Percentiles rank a stretch among this genome's conserved stretches.
Evolutionary conservation across 2,888 invertebrate genomes (phyloP).

Genomic region (Sarcophaga rosellei): DNA sequence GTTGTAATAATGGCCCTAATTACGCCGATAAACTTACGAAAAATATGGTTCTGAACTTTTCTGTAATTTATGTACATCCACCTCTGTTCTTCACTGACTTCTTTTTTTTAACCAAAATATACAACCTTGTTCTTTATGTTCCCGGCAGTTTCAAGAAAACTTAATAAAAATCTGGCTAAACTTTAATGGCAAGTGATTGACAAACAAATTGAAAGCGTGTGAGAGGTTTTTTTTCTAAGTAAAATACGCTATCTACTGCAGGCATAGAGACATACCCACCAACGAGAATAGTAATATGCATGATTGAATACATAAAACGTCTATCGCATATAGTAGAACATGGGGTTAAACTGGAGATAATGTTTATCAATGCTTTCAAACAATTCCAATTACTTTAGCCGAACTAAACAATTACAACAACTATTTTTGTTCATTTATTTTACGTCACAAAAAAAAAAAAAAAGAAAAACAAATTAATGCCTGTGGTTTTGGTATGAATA

Average conservation of each 20-base stretch:
- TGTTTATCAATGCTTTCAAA: no score
- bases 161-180: neutral
- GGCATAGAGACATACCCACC: no score
- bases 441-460: neutral
- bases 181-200: constrained; percentile 25
- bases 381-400: no score
- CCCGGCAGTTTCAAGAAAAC: constrained; percentile 24
- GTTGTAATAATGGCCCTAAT: no score
- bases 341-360: neutral
- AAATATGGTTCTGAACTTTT: no score
- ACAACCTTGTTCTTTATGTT: neutral
- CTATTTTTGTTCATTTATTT: neutral
- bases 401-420: neutral
- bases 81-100: no score
- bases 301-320: no score
- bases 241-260: neutral
- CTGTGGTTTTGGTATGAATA: no score
- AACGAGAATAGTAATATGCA: no score
- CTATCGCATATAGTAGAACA: no score
- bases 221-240: neutral
- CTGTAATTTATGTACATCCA: no score
- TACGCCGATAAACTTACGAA: neutral
- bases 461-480: neutral
- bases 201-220: neutral
- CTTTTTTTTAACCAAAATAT: neutral